Base-by-base conservation (phyloP, 2,113 vertebrate species). In the Megalops atlanticus region DNA sequence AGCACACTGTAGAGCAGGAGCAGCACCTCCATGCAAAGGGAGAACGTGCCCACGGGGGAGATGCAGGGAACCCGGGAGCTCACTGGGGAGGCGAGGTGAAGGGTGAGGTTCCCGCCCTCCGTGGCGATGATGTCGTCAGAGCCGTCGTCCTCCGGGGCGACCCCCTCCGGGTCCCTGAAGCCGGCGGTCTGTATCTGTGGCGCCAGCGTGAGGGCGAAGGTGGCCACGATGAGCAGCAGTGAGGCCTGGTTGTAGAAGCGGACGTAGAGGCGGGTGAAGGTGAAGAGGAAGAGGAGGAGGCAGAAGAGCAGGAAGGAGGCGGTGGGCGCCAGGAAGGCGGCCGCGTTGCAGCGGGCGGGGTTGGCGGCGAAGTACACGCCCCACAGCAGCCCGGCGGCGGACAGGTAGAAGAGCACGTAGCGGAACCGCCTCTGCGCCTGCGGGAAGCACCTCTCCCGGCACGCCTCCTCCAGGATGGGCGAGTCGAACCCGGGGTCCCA, bases 401-500 rank as follows among this genome's bases (percentile, higher is more conserved):
- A 94, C 21, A 97, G 92, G 92, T 99, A 99, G 89, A 96, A 95
- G 18, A 99, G 94, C 14, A 98, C 96, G 5, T 97, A 98, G 77
- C 97, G 97, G 86, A 99, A 98, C 81, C 96, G 94, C 72, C 96
- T 95, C 92, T 96, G 97, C n/a, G 96, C 96, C 91, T 99, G 98
- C 0, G 97, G 97, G 88, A 99, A 99, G 91, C 98, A 98, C 76
- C 97, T 92, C 88, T 99, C 97, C 88, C 96, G 93, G 84, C 98
- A 99, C 2, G 97, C 98, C 87, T 98, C 97, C 86, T 99, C 98
- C 88, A 99, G 91, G 82, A 97, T 96, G 78, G 94, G 85, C 0
- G 98, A 99, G 92, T 99, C 97, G 45, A 99, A 99, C 88, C 95
- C 96, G 82, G 97, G 98, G 91, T 98, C 95, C 98, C 98, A 99